phyloP scores from a whole-genome alignment of 2,113 vertebrate species.

The Paradisaea rubra region DNA sequence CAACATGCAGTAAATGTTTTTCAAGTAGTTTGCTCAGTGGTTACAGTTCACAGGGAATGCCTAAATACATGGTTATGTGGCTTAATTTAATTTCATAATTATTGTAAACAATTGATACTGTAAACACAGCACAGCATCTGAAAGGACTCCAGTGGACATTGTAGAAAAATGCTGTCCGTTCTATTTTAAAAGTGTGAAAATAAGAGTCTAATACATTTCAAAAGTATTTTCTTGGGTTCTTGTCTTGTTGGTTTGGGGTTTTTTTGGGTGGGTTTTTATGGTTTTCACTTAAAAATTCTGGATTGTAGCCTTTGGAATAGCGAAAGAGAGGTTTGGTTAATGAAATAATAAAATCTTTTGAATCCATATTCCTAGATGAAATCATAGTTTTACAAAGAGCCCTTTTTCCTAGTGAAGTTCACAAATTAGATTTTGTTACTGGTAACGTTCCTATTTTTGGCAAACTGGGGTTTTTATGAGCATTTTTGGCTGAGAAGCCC shows the following conservation, averaged over 20 bases:
- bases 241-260: neutral
- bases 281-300: neutral
- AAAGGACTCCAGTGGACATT: neutral
- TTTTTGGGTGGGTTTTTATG: neutral
- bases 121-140: neutral
- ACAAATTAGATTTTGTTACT: conserved; percentile 17
- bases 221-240: neutral
- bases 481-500: neutral
- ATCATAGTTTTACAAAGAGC: neutral
- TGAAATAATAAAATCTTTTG: neutral
- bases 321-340: neutral
- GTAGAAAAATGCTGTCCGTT: neutral
- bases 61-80: neutral
- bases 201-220: neutral
- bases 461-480: neutral
- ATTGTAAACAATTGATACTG: neutral
- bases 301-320: neutral
- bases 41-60: neutral
- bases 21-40: neutral
- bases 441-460: conserved; percentile 10
- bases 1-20: neutral
- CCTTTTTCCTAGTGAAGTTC: neutral
- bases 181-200: neutral
- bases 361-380: neutral
- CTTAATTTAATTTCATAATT: conserved; percentile 21